Evolutionary conservation across 2,888 invertebrate genomes (phyloP).

Genomic region (Coleophora deauratella): DNA sequence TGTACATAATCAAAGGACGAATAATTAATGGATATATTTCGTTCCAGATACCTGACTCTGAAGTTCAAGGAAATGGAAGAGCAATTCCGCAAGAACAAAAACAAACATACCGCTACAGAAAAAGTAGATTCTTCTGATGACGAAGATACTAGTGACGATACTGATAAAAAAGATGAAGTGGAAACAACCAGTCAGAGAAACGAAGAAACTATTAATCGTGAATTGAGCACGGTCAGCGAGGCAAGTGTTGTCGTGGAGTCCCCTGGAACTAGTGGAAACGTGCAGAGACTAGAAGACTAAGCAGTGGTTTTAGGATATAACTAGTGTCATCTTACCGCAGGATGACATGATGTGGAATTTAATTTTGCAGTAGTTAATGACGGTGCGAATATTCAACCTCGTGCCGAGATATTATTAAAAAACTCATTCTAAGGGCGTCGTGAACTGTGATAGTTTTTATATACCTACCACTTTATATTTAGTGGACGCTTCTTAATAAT

Average conservation of each 20-base stretch:
- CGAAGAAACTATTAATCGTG: conserved; percentile 15
- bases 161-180: conserved; percentile 25
- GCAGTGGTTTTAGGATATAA: neutral
- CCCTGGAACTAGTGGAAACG: conserved; percentile 56
- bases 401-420: conserved; percentile 13
- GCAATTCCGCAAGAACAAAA: conserved; percentile 81
- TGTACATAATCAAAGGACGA: neutral
- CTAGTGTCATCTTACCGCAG: no score
- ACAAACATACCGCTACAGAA: conserved; percentile 42
- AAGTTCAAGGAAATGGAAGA: conserved; percentile 92
- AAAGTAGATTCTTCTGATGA: conserved; percentile 35
- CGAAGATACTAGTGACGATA: conserved; percentile 30
- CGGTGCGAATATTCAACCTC: conserved; percentile 11
- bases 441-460: conserved; percentile 46
- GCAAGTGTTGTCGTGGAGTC: conserved; percentile 51
- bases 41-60: conserved; percentile 81
- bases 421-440: conserved; percentile 11
- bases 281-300: conserved; percentile 47
- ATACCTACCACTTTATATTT: conserved; percentile 16
- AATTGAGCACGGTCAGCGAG: conserved; percentile 34
- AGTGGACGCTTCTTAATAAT: conserved; percentile 12
- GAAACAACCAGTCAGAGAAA: conserved; percentile 21
- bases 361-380: conserved; percentile 16
- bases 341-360: conserved; percentile 5
- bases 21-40: neutral